A percentile compares a stretch with the other conserved stretches of the same genome.
Evolutionary conservation across 2,797 vertebrate species (phyloP).

Genomic region (Sitta carolinensis): DNA sequence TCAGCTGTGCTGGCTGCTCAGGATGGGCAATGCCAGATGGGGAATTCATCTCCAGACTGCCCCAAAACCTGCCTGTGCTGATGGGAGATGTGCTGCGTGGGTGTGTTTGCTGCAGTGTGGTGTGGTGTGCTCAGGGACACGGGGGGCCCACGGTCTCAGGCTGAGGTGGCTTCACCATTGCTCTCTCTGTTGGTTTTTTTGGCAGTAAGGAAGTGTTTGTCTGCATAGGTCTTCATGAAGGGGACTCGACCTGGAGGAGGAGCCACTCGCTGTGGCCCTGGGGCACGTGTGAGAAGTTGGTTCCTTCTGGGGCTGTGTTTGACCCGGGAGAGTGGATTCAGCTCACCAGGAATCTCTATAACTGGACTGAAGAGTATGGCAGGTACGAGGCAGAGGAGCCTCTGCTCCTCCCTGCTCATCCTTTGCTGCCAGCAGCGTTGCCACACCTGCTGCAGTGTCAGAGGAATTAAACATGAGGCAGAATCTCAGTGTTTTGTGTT

Average conservation of each 20-base stretch:
- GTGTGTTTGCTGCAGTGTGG: background rate
- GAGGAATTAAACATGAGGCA: background rate
- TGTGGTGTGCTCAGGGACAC: background rate
- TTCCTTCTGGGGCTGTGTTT: slow-evolving; percentile 80
- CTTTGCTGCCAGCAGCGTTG: background rate
- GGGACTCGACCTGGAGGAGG: slow-evolving; percentile 89
- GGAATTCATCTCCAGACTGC: background rate
- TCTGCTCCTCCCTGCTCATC: background rate
- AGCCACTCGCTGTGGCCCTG: slow-evolving; percentile 89
- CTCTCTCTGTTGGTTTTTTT: background rate
- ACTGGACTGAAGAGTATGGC: slow-evolving; percentile 87
- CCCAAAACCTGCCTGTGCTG: background rate
- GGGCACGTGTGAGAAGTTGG: slow-evolving; percentile 91
- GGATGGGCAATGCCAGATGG: background rate
- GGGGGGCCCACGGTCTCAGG: rapidly evolving
- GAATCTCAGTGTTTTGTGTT: background rate
- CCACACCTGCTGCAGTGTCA: background rate
- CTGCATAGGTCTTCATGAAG: slow-evolving; percentile 93
- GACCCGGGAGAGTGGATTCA: slow-evolving; percentile 85
- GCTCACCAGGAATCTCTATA: slow-evolving; percentile 87
- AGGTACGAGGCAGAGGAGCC: slow-evolving; percentile 48
- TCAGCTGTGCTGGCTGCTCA: background rate
- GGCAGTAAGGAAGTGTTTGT: slow-evolving; percentile 87
- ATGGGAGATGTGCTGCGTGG: background rate
- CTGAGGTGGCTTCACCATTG: background rate